phyloP scores from a whole-genome alignment of 2,113 vertebrate genomes.

The Tupaia tana region DNA sequence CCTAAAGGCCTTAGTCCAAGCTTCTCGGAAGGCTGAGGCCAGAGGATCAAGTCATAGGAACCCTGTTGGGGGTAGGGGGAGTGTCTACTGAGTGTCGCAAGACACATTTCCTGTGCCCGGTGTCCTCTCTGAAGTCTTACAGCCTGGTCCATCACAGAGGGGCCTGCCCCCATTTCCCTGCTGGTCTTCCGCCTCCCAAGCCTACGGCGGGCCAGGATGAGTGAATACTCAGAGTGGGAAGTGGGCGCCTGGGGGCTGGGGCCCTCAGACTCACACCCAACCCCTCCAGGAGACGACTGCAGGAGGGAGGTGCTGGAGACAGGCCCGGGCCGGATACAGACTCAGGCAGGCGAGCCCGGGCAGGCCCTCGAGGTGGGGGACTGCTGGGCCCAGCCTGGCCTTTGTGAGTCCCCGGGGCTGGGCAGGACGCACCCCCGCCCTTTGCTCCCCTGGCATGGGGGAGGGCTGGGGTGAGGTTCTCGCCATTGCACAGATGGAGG shows the following conservation, averaged over 20 bases:
- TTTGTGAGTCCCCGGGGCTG: background rate
- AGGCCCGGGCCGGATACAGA: conserved; percentile 38
- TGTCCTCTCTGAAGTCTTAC: background rate
- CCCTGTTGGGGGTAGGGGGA: no score
- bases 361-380: conserved; percentile 75
- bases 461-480: background rate
- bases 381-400: background rate
- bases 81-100: no score
- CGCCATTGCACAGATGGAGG: background rate
- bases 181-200: background rate
- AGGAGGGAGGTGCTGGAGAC: conserved; percentile 27
- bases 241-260: background rate
- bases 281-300: background rate
- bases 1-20: no score
- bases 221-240: background rate
- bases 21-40: no score
- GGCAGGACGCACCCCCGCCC: background rate
- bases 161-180: background rate
- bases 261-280: conserved; percentile 6
- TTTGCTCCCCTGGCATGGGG: background rate
- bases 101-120: background rate
- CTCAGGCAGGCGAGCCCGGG: conserved; percentile 80
- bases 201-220: accelerated
- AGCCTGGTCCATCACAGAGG: background rate
- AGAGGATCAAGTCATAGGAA: no score